phyloP scores from a whole-genome alignment of 2,797 vertebrate genomes.

The Rhinella marina region DNA sequence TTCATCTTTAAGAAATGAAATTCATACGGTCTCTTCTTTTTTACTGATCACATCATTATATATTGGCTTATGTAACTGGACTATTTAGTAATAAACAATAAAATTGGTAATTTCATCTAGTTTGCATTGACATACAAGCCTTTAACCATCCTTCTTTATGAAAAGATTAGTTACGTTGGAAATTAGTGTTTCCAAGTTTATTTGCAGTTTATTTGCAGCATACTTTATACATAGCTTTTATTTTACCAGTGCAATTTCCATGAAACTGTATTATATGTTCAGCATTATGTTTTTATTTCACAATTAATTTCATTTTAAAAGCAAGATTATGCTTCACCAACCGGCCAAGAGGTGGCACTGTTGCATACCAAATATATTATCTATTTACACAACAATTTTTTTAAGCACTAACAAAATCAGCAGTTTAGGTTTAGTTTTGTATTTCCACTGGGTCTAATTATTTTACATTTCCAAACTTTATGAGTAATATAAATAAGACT shows the following conservation, averaged over 20 bases:
- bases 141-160: too few relatives aligned
- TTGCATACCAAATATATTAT: slow-evolving; percentile 15
- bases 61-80: too few relatives aligned
- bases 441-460: background rate
- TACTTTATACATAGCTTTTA: background rate
- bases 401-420: background rate
- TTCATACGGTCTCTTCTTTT: too few relatives aligned
- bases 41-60: too few relatives aligned
- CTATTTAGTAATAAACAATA: too few relatives aligned
- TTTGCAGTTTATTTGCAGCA: background rate
- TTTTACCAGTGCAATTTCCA: background rate
- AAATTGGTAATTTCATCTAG: too few relatives aligned
- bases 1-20: too few relatives aligned
- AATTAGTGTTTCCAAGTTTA: background rate
- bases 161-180: too few relatives aligned
- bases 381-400: background rate
- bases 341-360: slow-evolving; percentile 36
- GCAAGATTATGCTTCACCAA: background rate
- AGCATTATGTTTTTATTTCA: background rate
- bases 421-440: background rate
- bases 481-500: background rate
- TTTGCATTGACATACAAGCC: too few relatives aligned
- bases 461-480: background rate
- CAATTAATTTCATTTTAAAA: background rate
- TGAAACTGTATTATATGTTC: background rate